A percentile compares a stretch with the other conserved stretches of the same genome.
These are phyloP conservation scores for Tyto alba DNA, from an alignment of 2,113 vertebrate species.

Conservation along the genomic window DNA sequence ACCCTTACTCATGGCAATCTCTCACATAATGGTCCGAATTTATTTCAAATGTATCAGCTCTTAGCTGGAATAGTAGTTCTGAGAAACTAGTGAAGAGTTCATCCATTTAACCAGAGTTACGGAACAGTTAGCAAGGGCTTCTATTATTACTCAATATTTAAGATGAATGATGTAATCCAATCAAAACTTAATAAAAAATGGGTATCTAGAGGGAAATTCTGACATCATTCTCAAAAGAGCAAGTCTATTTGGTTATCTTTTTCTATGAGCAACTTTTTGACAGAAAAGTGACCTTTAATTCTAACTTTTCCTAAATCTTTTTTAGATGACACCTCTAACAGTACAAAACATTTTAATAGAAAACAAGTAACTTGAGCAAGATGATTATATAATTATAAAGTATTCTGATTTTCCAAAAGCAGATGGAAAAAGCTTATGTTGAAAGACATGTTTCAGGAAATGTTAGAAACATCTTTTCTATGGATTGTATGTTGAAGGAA, in stretches of 20 bases:
- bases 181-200: background rate
- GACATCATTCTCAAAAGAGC: background rate
- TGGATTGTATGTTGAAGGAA: background rate
- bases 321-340: background rate
- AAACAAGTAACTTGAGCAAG: slow-evolving; percentile 18
- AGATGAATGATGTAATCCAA: background rate
- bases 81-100: background rate
- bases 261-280: background rate
- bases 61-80: background rate
- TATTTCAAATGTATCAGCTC: background rate
- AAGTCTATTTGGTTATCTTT: background rate
- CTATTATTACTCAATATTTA: background rate
- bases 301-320: background rate
- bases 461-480: slow-evolving; percentile 19
- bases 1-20: background rate
- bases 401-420: slow-evolving; percentile 12
- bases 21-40: background rate
- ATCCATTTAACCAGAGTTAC: background rate
- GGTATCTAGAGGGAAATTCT: background rate
- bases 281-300: background rate
- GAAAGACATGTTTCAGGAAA: slow-evolving; percentile 23
- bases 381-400: background rate
- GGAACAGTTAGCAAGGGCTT: background rate
- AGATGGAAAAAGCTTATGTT: slow-evolving; percentile 5
- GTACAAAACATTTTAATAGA: background rate